These are phyloP conservation scores for Oligia latruncula DNA, from an alignment of 2,888 invertebrate genomes.

Conservation along the genomic window DNA sequence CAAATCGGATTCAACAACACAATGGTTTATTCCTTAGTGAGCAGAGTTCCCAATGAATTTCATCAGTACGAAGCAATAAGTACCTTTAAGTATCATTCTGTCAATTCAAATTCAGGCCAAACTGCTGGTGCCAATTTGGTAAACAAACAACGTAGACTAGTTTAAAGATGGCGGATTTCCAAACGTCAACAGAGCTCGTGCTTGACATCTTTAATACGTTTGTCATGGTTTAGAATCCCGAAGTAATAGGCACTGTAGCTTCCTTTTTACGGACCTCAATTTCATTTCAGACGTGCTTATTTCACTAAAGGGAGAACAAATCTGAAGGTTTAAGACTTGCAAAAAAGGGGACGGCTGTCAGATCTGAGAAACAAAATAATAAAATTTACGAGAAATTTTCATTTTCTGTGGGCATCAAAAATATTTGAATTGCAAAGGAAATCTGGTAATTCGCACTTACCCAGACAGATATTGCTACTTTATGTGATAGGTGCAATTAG, in stretches of 20 bases:
- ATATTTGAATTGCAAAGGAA: not conserved
- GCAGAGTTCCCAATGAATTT: conserved; percentile 36
- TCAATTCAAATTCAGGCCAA: conserved; percentile 55
- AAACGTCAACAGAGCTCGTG: conserved; percentile 64
- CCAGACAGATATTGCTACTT: not conserved
- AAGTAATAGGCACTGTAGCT: conserved; percentile 54
- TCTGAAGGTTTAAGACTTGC: conserved; percentile 1
- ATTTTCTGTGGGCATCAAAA: not conserved
- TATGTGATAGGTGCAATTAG: not conserved
- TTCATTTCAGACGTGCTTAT: conserved; percentile 66
- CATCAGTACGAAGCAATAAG: conserved; percentile 46
- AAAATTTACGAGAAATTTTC: not conserved
- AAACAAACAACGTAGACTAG: conserved; percentile 64
- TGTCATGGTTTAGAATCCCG: conserved; percentile 64
- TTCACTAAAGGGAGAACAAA: conserved; percentile 40
- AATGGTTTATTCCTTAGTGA: conserved; percentile 11
- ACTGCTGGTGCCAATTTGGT: conserved; percentile 47
- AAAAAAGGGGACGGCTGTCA: not conserved
- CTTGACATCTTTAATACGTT: conserved; percentile 66
- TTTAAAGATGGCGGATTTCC: conserved; percentile 60
- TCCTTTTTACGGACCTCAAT: conserved; percentile 67
- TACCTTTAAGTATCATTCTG: conserved; percentile 27
- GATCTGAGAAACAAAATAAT: not conserved
- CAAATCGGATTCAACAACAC: not conserved
- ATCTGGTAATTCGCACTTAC: not conserved